Percentiles rank a stretch among this genome's conserved stretches.
Evolutionary conservation across 2,888 invertebrate genomes (phyloP).

Genomic region (Leptogaster cylindrica): DNA sequence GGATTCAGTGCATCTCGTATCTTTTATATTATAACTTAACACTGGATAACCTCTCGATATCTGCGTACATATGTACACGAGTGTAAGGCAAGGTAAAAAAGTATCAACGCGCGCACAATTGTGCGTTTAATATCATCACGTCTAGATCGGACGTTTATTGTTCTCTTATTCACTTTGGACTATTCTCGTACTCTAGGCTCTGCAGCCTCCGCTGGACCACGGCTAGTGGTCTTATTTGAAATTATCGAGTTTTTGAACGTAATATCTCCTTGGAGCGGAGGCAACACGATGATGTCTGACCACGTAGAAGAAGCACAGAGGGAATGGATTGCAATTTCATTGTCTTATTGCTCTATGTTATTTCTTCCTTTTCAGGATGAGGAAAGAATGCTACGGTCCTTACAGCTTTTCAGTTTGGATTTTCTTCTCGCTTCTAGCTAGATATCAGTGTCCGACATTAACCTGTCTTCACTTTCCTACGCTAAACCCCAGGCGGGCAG

Average conservation of each 20-base stretch:
- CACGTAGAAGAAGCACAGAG: not conserved
- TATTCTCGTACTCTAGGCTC: constrained; percentile 24
- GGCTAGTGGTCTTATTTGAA: not conserved
- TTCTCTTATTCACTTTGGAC: constrained; percentile 34
- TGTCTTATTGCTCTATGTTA: constrained; percentile 43
- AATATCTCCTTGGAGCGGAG: constrained; percentile 11
- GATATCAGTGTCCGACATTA: not conserved
- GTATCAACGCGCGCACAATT: constrained; percentile 4
- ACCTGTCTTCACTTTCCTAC: constrained; percentile 7
- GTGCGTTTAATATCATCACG: constrained; percentile 37
- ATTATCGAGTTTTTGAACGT: constrained; percentile 30
- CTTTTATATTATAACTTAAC: constrained; percentile 19
- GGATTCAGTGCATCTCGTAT: constrained; percentile 12
- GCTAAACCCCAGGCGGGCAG: not conserved
- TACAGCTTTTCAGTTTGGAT: not conserved
- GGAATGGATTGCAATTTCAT: constrained; percentile 45
- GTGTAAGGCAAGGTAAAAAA: not conserved
- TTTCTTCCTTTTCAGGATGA: constrained; percentile 45
- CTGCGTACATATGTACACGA: not conserved
- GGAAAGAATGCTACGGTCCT: constrained; percentile 31
- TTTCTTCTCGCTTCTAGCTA: not conserved
- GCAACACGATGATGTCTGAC: not conserved
- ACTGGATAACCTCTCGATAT: not conserved
- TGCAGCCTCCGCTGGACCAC: not conserved
- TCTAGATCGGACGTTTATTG: constrained; percentile 32